Conservation (phyloP, 2,888 invertebrate genomes). For the Chaitophorus viminalis region DNA sequence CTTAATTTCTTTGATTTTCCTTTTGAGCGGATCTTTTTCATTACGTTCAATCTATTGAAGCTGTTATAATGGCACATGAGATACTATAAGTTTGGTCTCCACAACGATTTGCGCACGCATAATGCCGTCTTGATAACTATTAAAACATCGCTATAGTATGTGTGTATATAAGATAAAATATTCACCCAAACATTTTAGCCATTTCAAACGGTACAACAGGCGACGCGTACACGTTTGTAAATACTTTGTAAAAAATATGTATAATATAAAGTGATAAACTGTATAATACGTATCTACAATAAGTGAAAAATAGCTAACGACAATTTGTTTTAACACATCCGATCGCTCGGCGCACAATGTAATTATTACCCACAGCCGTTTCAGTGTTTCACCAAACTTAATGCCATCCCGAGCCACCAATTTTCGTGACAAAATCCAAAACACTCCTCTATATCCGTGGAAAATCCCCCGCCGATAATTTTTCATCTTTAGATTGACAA, state of each 20-base stretch:
- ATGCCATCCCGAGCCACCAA: background rate
- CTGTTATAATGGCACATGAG: background rate
- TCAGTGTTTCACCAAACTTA: background rate
- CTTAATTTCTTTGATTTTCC: background rate
- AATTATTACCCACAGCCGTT: background rate
- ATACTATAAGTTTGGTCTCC: background rate
- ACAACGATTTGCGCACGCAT: background rate
- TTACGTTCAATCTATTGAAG: background rate
- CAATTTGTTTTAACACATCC: background rate
- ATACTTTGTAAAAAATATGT: background rate
- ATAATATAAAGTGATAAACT: no score
- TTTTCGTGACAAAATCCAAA: constrained; percentile 22
- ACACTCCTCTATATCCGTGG: background rate
- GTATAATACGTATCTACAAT: no score
- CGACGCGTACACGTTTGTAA: background rate
- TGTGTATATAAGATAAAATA: no score
- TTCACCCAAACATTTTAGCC: no score
- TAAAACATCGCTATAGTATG: no score
- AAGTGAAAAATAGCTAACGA: no score
- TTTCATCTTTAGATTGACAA: constrained; percentile 28
- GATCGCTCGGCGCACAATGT: background rate
- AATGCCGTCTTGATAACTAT: background rate
- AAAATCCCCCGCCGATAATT: background rate
- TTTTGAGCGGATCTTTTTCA: background rate
- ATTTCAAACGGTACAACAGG: no score